A percentile compares a stretch with the other conserved stretches of the same genome.
Conservation (phyloP, 2,113 vertebrate species). For the Cryptotis parvus region DNA sequence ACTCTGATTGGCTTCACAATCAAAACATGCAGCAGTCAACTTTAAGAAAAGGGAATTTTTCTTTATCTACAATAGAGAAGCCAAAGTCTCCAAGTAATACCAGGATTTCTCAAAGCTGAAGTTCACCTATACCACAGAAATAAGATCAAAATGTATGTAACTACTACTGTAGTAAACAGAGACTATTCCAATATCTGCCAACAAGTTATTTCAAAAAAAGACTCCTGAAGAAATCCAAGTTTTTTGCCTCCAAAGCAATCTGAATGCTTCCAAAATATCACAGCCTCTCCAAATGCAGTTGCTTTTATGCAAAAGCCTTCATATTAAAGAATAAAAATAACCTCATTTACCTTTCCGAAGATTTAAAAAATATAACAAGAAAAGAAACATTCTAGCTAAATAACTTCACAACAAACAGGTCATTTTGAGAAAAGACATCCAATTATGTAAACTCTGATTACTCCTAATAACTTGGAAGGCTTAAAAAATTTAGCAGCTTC, state of each 20-base stretch:
- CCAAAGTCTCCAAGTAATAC: not conserved
- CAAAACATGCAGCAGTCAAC: not conserved
- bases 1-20: constrained; percentile 11
- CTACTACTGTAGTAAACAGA: constrained; percentile 13
- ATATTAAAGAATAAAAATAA: constrained; percentile 40
- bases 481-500: constrained; percentile 65
- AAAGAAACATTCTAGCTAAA: not conserved
- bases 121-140: constrained; percentile 48
- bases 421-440: constrained; percentile 65
- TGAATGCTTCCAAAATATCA: constrained; percentile 20
- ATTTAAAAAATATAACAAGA: not conserved
- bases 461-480: constrained; percentile 68
- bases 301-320: constrained; percentile 37
- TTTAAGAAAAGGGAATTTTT: not conserved
- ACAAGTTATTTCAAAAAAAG: constrained; percentile 53
- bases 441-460: constrained; percentile 59
- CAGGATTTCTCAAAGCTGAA: constrained; percentile 37
- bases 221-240: not conserved
- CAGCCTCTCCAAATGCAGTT: constrained; percentile 36
- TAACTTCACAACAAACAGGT: constrained; percentile 60
- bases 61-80: not conserved
- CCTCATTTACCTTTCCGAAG: not conserved
- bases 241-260: constrained; percentile 5
- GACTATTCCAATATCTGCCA: not conserved
- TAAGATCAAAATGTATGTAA: not conserved